A percentile compares a stretch with the other conserved stretches of the same genome.
These are phyloP conservation scores for Eurytoma californica DNA, from an alignment of 2,888 invertebrate species.

Conservation along the genomic window DNA sequence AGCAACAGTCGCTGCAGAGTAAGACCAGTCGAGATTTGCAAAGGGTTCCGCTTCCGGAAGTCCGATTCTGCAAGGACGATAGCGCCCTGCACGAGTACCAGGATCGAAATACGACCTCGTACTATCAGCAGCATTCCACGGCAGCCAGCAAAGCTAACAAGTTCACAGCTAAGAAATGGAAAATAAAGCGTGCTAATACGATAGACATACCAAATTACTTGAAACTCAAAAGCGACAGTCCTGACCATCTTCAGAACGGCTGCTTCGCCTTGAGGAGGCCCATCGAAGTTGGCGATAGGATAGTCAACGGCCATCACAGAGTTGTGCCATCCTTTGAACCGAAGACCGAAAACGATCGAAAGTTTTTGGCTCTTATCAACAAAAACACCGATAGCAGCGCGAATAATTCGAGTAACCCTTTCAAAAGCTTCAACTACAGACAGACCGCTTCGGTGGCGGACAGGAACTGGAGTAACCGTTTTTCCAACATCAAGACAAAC, in stretches of 20 bases:
- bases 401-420: slow-evolving; percentile 58
- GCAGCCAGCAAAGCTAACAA: slow-evolving; percentile 62
- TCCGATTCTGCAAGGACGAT: slow-evolving; percentile 58
- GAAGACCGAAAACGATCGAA: slow-evolving; percentile 90
- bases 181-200: slow-evolving; percentile 92
- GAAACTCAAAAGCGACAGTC: slow-evolving; percentile 61
- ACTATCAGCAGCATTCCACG: slow-evolving; percentile 57
- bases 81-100: slow-evolving; percentile 45
- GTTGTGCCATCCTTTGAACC: slow-evolving; percentile 84
- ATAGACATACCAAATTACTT: slow-evolving; percentile 87
- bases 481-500: slow-evolving; percentile 88
- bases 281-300: slow-evolving; percentile 77
- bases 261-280: slow-evolving; percentile 78
- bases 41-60: too few species aligned
- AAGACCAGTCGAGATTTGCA: slow-evolving; percentile 25
- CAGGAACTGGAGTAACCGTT: slow-evolving; percentile 87
- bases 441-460: slow-evolving; percentile 64
- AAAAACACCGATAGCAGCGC: slow-evolving; percentile 78
- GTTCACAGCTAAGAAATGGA: slow-evolving; percentile 82
- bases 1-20: slow-evolving; percentile 68
- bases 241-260: slow-evolving; percentile 67
- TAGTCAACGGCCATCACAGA: slow-evolving; percentile 68
- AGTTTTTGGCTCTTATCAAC: slow-evolving; percentile 88
- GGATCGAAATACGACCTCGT: slow-evolving; percentile 49
- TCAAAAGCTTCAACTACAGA: slow-evolving; percentile 66